phyloP scores from a whole-genome alignment of 2,888 invertebrate species.

The Drosophila rubida region DNA sequence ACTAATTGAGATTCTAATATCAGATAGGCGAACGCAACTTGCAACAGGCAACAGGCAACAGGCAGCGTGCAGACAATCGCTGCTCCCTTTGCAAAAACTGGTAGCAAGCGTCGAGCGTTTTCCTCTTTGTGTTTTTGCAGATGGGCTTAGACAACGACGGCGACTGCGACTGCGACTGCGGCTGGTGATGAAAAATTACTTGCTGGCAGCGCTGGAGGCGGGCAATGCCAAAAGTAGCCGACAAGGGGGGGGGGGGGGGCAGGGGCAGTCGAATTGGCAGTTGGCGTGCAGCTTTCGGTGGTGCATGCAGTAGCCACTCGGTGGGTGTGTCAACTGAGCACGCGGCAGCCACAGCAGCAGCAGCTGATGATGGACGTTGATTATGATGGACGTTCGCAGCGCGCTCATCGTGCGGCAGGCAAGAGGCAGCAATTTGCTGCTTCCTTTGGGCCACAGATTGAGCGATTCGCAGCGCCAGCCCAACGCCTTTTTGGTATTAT shows the following conservation, averaged over 20 bases:
- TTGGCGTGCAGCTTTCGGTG: slow-evolving; percentile 60
- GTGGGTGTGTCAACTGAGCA: slow-evolving; percentile 77
- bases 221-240: slow-evolving; percentile 54
- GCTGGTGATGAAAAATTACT: slow-evolving; percentile 77
- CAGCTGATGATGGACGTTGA: slow-evolving; percentile 76
- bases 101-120: slow-evolving; percentile 58
- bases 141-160: slow-evolving; percentile 24
- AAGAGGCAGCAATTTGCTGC: slow-evolving; percentile 59
- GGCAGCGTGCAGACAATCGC: slow-evolving; percentile 12
- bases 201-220: slow-evolving; percentile 71
- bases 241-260: not conserved
- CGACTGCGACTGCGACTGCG: not conserved
- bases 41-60: slow-evolving; percentile 31
- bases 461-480: slow-evolving; percentile 72
- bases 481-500: slow-evolving; percentile 79
- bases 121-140: slow-evolving; percentile 46
- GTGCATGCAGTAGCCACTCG: slow-evolving; percentile 69
- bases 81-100: slow-evolving; percentile 57
- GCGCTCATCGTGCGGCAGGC: slow-evolving; percentile 20
- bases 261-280: slow-evolving; percentile 51
- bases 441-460: slow-evolving; percentile 68
- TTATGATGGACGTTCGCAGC: slow-evolving; percentile 72
- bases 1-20: slow-evolving; percentile 82
- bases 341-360: slow-evolving; percentile 62
- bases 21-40: slow-evolving; percentile 55